Evolutionary conservation across 2,113 vertebrate species (phyloP), one percentile per base, ranked within the genome.

Genomic region (Poecilia latipinna): DNA sequence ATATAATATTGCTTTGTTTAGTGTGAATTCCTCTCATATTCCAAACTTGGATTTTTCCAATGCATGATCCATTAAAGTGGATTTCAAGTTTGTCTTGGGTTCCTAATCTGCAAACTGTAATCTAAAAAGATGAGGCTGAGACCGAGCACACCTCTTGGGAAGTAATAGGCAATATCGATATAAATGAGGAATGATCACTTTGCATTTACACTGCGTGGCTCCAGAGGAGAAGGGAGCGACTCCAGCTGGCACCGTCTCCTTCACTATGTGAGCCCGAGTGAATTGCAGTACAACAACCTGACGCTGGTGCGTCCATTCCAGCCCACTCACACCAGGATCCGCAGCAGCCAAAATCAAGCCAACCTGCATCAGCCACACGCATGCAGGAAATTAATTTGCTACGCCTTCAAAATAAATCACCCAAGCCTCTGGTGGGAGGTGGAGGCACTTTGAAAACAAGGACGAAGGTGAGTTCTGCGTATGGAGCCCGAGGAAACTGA

Each of bases 231-330:
- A 64, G 62, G 31, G 67, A 78, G 84, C 65, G 72, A 79, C 61
- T 24, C 31, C 70, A 29, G 26, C 29, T 77, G 74, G 72, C 78
- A 68, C 80, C 51, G 54, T 54, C 22, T 68, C 61, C 64, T 74
- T 77, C 62, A 24, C 76, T 69, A 57, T 37, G 2, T n/a, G 37
- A 76, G 61, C 33, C 39, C 42, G 24, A 57, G 17, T 57, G 71
- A 66, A 71, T 92, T 92, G 92, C 88, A 93, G 75, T 91, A 89
- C 90, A 83, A 22, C 78, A 74, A 82, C 4, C 80, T 32, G 82
- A 80, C 93, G 57, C 90, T 91, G 86, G 91, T 82, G 76, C 19
- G 90, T 89, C 51, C 17, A 61, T 81, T 77, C 75, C 79, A 68
- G 32, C 69, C 69, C 26, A 29, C 68, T 80, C 64, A 48, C 61